A percentile compares a stretch with the other conserved stretches of the same genome.
phyloP scores from a whole-genome alignment of 2,113 vertebrate genomes.

The Aspidoscelis tigris region DNA sequence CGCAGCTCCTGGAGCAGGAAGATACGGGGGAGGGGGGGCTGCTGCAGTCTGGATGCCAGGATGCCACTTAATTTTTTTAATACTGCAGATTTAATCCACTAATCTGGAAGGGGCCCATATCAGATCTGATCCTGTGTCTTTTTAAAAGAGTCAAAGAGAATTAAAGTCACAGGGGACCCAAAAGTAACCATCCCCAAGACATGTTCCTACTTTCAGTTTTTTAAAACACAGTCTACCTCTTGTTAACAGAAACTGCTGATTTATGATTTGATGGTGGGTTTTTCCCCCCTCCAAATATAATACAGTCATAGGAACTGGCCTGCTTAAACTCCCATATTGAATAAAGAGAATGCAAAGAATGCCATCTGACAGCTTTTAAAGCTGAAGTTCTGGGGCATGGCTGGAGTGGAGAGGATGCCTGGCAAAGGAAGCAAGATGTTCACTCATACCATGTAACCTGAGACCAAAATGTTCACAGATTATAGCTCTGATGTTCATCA shows the following conservation, averaged over 20 bases:
- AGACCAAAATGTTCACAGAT: too few species aligned
- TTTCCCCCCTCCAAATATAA: not conserved
- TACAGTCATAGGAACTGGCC: not conserved
- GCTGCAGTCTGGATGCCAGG: too few species aligned
- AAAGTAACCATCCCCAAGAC: constrained; percentile 5
- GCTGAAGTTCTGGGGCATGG: not conserved
- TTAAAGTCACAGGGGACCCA: constrained; percentile 7
- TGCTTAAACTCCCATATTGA: not conserved
- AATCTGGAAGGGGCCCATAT: not conserved
- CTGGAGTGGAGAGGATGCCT: too few species aligned
- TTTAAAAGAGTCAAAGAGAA: constrained; percentile 1
- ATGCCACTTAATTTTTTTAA: too few species aligned
- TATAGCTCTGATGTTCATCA: too few species aligned
- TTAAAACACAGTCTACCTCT: not conserved
- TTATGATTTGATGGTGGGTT: not conserved
- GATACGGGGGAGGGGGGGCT: too few species aligned
- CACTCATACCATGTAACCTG: too few species aligned
- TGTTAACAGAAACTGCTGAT: constrained; percentile 8
- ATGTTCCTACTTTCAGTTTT: not conserved
- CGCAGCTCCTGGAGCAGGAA: too few species aligned
- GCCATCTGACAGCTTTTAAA: not conserved
- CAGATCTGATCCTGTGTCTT: not conserved
- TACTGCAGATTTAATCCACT: too few species aligned
- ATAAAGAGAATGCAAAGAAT: not conserved
- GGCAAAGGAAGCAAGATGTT: too few species aligned